Evolutionary conservation across 2,113 vertebrate species (phyloP).

Genomic region (Hypanus sabinus): DNA sequence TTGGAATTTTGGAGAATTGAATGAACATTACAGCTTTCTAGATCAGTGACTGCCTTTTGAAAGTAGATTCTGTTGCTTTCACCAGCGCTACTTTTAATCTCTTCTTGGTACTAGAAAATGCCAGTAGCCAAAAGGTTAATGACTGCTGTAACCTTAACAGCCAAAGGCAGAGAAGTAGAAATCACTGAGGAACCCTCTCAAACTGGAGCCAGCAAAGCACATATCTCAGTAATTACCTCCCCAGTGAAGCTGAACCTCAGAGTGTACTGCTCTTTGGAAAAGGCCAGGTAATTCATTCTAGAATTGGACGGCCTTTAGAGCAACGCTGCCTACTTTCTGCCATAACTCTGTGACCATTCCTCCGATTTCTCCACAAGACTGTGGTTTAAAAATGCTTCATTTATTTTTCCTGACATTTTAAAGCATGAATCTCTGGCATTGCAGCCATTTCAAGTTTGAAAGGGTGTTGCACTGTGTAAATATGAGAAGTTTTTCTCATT

Average conservation of each 20-base stretch:
- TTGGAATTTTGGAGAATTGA: not conserved
- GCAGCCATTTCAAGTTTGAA: not conserved
- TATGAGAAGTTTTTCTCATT: not conserved
- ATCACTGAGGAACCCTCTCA: not conserved
- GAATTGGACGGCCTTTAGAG: not conserved
- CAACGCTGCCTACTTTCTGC: not conserved
- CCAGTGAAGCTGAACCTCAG: not conserved
- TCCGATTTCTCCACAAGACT: not conserved
- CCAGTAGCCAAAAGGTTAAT: conserved; percentile 33
- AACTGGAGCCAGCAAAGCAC: conserved; percentile 22
- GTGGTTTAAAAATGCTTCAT: not conserved
- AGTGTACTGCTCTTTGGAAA: conserved; percentile 7
- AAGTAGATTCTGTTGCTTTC: not conserved
- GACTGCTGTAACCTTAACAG: conserved; percentile 34
- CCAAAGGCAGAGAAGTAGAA: conserved; percentile 32
- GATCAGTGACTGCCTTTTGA: not conserved
- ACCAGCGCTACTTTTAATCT: not conserved
- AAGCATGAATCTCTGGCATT: not conserved
- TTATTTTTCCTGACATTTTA: conserved; percentile 2
- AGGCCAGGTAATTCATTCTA: conserved; percentile 29
- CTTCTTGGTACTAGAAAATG: not conserved
- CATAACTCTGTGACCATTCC: not conserved
- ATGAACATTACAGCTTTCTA: not conserved
- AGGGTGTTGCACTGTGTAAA: no score
- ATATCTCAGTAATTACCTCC: conserved; percentile 31